Evolutionary conservation across 2,113 vertebrate genomes (phyloP).

Genomic region (Pantherophis guttatus): DNA sequence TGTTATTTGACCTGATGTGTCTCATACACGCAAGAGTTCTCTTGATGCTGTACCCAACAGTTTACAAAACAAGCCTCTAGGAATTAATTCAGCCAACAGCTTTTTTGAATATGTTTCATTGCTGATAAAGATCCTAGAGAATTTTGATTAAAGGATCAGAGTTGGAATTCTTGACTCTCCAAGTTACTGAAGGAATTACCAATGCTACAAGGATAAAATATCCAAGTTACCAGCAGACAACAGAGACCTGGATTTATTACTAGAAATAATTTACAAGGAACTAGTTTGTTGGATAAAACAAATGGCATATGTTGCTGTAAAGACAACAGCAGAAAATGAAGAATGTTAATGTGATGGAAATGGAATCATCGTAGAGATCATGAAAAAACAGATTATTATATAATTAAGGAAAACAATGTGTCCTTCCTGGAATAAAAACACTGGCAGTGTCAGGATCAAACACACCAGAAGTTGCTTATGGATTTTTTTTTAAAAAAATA

Average conservation of each 20-base stretch:
- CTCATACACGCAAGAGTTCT: not conserved
- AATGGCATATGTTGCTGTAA: not conserved
- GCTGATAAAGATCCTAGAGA: not conserved
- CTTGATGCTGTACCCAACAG: not conserved
- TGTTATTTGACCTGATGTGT: not conserved
- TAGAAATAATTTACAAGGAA: not conserved
- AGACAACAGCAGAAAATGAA: not conserved
- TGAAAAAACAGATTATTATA: not conserved
- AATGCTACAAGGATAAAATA: not conserved
- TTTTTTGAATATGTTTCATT: constrained; percentile 8
- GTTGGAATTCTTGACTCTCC: not conserved
- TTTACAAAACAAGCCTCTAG: not conserved
- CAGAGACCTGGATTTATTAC: not conserved
- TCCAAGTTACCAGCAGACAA: not conserved
- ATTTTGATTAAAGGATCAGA: constrained; percentile 1
- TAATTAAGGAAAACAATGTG: not conserved
- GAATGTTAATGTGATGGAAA: too few relatives aligned
- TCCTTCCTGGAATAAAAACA: not conserved
- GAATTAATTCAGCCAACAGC: constrained; percentile 19
- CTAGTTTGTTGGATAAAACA: not conserved
- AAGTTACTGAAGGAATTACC: not conserved
- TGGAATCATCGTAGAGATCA: not conserved
- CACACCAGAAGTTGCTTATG: not conserved
- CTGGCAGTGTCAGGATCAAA: not conserved
- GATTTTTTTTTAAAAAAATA: not conserved